A percentile compares a stretch with the other conserved stretches of the same genome.
Evolutionary conservation across 2,888 invertebrate genomes (phyloP).

Genomic region (Mythimna ferrago): DNA sequence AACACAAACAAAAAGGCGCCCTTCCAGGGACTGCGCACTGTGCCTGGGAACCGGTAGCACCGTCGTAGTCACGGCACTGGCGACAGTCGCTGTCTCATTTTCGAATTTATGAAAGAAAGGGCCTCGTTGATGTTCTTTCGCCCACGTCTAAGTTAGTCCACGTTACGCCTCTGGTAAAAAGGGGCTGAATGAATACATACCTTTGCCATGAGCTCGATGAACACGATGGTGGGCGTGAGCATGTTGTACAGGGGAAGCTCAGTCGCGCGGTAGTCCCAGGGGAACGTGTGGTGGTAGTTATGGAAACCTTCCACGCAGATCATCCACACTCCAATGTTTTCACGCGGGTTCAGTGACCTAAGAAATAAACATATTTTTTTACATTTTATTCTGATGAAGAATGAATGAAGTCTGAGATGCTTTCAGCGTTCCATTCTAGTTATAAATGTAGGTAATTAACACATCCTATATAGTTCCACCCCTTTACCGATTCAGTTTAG

Average conservation of each 20-base stretch:
- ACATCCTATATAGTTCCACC: too few species aligned
- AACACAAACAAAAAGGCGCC: too few species aligned
- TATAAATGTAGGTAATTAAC: background rate
- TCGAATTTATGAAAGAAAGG: too few species aligned
- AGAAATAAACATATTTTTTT: conserved; percentile 40
- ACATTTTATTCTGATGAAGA: conserved; percentile 1
- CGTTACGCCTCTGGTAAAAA: background rate
- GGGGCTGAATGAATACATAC: conserved; percentile 67
- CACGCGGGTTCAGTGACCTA: conserved; percentile 92
- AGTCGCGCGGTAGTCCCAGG: conserved; percentile 94
- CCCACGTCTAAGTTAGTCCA: too few species aligned
- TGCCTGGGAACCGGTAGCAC: too few species aligned
- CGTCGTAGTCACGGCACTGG: too few species aligned
- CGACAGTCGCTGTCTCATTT: too few species aligned
- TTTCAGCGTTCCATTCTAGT: conserved; percentile 20
- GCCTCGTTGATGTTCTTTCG: too few species aligned
- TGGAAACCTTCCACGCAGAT: conserved; percentile 96
- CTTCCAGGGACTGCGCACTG: too few species aligned
- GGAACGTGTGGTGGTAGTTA: conserved; percentile 96
- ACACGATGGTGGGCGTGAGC: conserved; percentile 92
- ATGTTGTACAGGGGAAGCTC: conserved; percentile 92
- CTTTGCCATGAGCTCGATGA: conserved; percentile 93
- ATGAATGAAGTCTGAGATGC: conserved; percentile 1
- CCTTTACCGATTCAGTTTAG: too few species aligned
- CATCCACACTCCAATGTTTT: conserved; percentile 93